Evolutionary conservation across 2,888 invertebrate genomes (phyloP).

Genomic region (Tiphia femorata): DNA sequence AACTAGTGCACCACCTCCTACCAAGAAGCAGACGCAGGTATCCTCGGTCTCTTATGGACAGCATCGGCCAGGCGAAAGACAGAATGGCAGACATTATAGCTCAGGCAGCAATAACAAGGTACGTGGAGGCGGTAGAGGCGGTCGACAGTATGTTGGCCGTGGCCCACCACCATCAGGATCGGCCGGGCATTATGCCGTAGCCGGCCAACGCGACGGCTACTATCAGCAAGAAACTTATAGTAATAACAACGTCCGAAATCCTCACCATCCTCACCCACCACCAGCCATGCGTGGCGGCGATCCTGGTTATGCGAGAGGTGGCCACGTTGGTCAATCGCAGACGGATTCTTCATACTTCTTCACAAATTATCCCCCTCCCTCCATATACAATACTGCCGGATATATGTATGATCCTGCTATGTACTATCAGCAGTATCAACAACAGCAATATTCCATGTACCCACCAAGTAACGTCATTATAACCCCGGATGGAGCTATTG

Average conservation of each 20-base stretch:
- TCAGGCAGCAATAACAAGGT: slow-evolving; percentile 66
- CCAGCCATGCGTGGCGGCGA: slow-evolving; percentile 22
- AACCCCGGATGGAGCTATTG: slow-evolving; percentile 60
- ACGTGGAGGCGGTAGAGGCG: slow-evolving; percentile 65
- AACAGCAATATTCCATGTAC: slow-evolving; percentile 52
- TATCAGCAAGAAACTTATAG: slow-evolving; percentile 43
- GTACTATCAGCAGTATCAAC: slow-evolving; percentile 56
- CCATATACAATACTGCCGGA: slow-evolving; percentile 39
- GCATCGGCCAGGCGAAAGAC: slow-evolving; percentile 58
- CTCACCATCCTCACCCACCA: slow-evolving; percentile 29
- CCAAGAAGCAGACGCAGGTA: slow-evolving; percentile 38
- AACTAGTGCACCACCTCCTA: slow-evolving; percentile 27
- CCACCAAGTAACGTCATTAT: slow-evolving; percentile 56
- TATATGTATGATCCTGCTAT: slow-evolving; percentile 57
- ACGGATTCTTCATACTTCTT: slow-evolving; percentile 51
- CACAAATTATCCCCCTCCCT: slow-evolving; percentile 52
- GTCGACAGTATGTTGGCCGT: slow-evolving; percentile 53
- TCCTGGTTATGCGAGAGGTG: slow-evolving; percentile 25
- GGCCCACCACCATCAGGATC: slow-evolving; percentile 55
- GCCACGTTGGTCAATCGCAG: slow-evolving; percentile 29
- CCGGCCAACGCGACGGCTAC: slow-evolving; percentile 47
- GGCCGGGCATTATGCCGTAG: slow-evolving; percentile 40
- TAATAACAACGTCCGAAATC: slow-evolving; percentile 32
- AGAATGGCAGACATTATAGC: slow-evolving; percentile 65
- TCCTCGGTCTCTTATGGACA: slow-evolving; percentile 21